Evolutionary conservation across 1,140 invertebrate species (phyloP).

Genomic region (Drosophila yakuba): DNA sequence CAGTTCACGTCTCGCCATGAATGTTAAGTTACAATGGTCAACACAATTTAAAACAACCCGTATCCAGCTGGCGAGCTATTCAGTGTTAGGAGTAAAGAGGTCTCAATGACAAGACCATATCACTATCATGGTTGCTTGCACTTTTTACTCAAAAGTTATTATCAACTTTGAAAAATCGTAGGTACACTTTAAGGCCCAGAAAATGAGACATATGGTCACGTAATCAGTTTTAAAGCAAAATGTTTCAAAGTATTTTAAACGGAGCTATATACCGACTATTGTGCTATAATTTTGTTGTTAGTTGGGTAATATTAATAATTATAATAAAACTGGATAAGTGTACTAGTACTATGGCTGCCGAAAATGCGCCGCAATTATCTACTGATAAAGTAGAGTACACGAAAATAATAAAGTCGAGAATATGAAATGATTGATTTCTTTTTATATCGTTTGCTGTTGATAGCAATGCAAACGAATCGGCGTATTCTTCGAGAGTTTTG

Average conservation of each 20-base stretch:
- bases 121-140: slow-evolving; percentile 24
- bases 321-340: neutral
- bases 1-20: slow-evolving; percentile 30
- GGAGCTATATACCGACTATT: too few species aligned
- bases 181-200: slow-evolving; percentile 19
- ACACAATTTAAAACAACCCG: slow-evolving; percentile 36
- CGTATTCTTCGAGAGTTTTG: slow-evolving; percentile 14
- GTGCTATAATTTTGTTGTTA: neutral
- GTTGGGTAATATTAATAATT: neutral
- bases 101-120: slow-evolving; percentile 33
- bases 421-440: slow-evolving; percentile 20
- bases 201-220: slow-evolving; percentile 18
- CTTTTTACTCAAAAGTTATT: slow-evolving; percentile 16
- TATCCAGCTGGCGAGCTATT: slow-evolving; percentile 19
- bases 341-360: neutral
- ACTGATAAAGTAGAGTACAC: neutral
- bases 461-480: slow-evolving; percentile 16
- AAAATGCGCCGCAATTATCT: slow-evolving; percentile 7
- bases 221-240: neutral
- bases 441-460: slow-evolving; percentile 1
- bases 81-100: slow-evolving; percentile 37
- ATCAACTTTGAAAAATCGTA: slow-evolving; percentile 15
- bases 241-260: too few species aligned
- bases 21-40: slow-evolving; percentile 44
- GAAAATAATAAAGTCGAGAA: slow-evolving; percentile 2